Base-by-base conservation (phyloP, 2,888 invertebrate genomes). In the Leptinotarsa tumamoca region DNA sequence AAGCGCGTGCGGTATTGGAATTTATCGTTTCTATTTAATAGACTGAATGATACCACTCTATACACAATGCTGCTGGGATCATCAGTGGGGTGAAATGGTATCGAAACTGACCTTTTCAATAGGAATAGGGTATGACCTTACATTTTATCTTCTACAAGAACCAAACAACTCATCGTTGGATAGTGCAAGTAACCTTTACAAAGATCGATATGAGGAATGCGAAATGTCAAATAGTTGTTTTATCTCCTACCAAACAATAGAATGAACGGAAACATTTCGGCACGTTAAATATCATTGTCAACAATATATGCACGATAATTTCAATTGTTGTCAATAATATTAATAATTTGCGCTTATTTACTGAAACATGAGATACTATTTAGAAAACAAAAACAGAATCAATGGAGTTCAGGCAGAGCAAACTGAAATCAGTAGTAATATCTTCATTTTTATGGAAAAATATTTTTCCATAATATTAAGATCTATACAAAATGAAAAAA, bases 21-120 rank as follows among this genome's bases (percentile, higher is more conserved):
- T 7, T 7, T 51, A n/a, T 58, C 7, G 14, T 58, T 58, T 58
- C 21, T 21, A 3, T 58, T 15, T 4, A 23, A 58, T 15, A 21
- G 58, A 27, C 15, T 58, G 58, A 58, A 58, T 58, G 15, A 43
- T 10, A 43, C 58, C 58, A 63, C 43, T 33, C 27, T 63, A 43
- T 17, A 56, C 21, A 56, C 18, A 33, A 54, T 56, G 58, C 13
- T 56, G 56, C 23, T 69, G 43, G 51, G 56, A 56, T 69, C 54
- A 69, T 69, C 54, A 49, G 27, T 69, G 43, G 49, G 69, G 58
- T 56, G 69, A 69, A 69, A 18, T 69, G 56, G 69, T 54, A 69
- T 49, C 54, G 33, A 56, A 54, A 58, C 3, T 56, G 69, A 49
- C 56, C 33, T 43, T 43, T 56, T 14, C 10, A 69, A 15, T 56